Evolutionary conservation across 2,888 invertebrate species (phyloP).

Genomic region (Tubulanus polymorphus): DNA sequence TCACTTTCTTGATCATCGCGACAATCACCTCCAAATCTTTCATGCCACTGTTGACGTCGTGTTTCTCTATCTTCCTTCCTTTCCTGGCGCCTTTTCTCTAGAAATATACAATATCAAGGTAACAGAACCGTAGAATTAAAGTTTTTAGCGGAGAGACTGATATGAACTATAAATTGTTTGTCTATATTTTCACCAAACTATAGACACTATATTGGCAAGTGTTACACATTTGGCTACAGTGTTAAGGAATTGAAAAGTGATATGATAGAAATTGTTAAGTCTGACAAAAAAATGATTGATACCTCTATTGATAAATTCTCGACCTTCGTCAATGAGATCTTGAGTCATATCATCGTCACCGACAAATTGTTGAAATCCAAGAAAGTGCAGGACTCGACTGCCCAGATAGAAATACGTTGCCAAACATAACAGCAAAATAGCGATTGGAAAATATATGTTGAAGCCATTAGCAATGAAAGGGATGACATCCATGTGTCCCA

Average conservation of each 20-base stretch:
- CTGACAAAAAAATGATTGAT: constrained; percentile 10
- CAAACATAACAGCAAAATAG: constrained; percentile 85
- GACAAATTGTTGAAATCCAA: constrained; percentile 88
- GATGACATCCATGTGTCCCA: constrained; percentile 99
- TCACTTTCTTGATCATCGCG: constrained; percentile 46
- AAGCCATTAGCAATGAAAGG: constrained; percentile 95
- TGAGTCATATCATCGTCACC: constrained; percentile 90
- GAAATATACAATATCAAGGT: constrained; percentile 3
- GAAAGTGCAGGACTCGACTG: constrained; percentile 78
- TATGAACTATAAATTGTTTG: too few species aligned
- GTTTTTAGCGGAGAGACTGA: too few species aligned
- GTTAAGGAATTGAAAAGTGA: not conserved
- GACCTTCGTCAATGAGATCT: constrained; percentile 89
- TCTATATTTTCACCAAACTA: not conserved
- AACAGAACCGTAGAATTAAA: not conserved
- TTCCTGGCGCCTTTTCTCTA: constrained; percentile 46
- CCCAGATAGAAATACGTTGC: constrained; percentile 94
- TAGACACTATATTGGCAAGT: not conserved
- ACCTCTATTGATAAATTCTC: constrained; percentile 87
- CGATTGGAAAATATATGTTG: constrained; percentile 98
- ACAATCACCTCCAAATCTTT: constrained; percentile 65
- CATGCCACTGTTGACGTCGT: constrained; percentile 70
- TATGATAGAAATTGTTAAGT: not conserved
- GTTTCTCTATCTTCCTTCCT: constrained; percentile 68
- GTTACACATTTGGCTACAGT: not conserved